Evolutionary conservation across 2,888 invertebrate species (phyloP), one percentile per base, ranked within the genome.

Genomic region (Thumatha senex): DNA sequence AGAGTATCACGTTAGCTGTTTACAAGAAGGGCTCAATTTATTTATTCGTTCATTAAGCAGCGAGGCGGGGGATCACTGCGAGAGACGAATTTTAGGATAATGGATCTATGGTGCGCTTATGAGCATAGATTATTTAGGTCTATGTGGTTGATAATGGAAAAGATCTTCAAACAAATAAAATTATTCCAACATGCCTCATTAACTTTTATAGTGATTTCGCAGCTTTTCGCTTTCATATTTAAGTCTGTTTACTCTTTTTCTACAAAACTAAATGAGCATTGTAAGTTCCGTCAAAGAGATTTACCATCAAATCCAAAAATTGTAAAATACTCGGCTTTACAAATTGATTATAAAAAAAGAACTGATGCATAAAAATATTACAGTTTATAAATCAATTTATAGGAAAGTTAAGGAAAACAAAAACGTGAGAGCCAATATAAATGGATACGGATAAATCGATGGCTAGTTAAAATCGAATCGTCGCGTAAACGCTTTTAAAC

Each of bases 31-130:
- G 84, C 84, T 74, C 84, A 84, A 89, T 89, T 91, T 90, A 89
- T 90, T 91, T 88, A 88, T 89, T 86, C 78, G 87, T 87, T 91
- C 89, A 89, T 89, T 89, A 89, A 83, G 76, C 74, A 66, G 67
- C 84, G 72, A 80, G 70, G 83, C 82, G 81, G 84, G 87, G 84
- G 86, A 81, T 86, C 87, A 68, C 76, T 77, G 80, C 75, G 67
- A 80, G 82, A 81, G 84, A 84, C 82, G 86, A 89, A 87, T 88
- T 89, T 89, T 86, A 87, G 89, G 86, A 82, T 88, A 87, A 89
- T 87, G 84, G 84, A 67, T 61, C 65, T 69, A 64, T 67, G 67
- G 67, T 70, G 75, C 74, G 69, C 71, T 74, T 76, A 76, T 71
- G 70, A 70, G 51, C 63, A 62, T 59, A 67, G 67, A 70, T 72